These are phyloP conservation scores for Yponomeuta malinellus DNA, from an alignment of 2,888 invertebrate species.

Conservation along the genomic window DNA sequence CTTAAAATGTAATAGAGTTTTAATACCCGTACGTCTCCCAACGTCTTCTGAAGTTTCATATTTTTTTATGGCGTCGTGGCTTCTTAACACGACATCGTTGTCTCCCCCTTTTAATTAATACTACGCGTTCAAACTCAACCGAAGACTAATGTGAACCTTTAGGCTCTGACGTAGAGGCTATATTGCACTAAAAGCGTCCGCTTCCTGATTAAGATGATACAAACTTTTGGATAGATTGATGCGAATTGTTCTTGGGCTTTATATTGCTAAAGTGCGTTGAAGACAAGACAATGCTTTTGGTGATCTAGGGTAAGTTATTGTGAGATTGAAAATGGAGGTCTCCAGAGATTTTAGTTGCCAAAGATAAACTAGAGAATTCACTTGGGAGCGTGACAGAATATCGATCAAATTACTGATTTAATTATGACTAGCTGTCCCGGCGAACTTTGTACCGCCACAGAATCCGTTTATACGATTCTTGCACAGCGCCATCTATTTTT, in stretches of 20 bases:
- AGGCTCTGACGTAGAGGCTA: not conserved
- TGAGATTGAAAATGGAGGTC: not conserved
- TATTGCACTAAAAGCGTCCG: not conserved
- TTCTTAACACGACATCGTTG: constrained; percentile 1
- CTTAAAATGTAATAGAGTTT: too few species aligned
- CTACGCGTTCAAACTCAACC: not conserved
- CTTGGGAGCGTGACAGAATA: too few species aligned
- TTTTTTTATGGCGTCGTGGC: not conserved
- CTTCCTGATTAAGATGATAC: constrained; percentile 6
- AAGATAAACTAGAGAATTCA: too few species aligned
- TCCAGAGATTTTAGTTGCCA: not conserved
- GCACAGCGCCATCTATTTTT: too few species aligned
- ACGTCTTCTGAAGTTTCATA: not conserved
- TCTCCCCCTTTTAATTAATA: constrained; percentile 19
- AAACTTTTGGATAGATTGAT: constrained; percentile 20
- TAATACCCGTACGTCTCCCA: not conserved
- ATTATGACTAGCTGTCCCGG: too few species aligned
- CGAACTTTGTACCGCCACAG: too few species aligned
- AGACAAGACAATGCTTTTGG: not conserved
- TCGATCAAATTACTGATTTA: too few species aligned
- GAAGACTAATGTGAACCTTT: not conserved
- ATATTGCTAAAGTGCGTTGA: constrained; percentile 8
- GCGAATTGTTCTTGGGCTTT: constrained; percentile 20
- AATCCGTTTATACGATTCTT: too few species aligned
- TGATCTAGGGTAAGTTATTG: not conserved